Percentiles rank a stretch among this genome's conserved stretches.
phyloP scores from a whole-genome alignment of 1,140 invertebrate genomes.

The Pygmarrhopalites habei region DNA sequence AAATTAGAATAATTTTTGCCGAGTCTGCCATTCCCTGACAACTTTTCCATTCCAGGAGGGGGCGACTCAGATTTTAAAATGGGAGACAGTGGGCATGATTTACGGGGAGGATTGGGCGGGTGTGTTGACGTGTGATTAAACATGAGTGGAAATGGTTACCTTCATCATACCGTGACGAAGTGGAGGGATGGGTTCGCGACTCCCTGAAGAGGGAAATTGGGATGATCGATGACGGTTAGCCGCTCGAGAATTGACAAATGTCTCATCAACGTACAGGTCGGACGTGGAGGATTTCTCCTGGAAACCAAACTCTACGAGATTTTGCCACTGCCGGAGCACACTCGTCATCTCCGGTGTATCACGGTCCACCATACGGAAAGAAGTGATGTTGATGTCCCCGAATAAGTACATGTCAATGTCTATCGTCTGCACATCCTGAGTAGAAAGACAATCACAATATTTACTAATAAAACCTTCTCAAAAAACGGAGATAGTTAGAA shows the following conservation, averaged over 20 bases:
- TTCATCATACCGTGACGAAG: conserved; percentile 25
- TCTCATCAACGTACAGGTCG: conserved; percentile 21
- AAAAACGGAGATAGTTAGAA: too few relatives aligned
- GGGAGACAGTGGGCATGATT: too few relatives aligned
- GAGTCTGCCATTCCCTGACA: too few relatives aligned
- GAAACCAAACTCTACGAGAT: conserved; percentile 27
- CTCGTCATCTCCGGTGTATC: conserved; percentile 42
- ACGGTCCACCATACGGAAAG: conserved; percentile 54
- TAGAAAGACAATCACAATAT: not conserved
- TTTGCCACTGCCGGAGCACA: conserved; percentile 42
- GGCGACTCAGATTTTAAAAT: too few relatives aligned
- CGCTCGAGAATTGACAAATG: conserved; percentile 3
- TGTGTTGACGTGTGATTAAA: too few relatives aligned
- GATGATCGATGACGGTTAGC: not conserved
- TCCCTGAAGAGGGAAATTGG: not conserved
- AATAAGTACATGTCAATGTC: conserved; percentile 59
- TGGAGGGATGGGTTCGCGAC: conserved; percentile 14
- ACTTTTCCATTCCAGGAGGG: too few relatives aligned
- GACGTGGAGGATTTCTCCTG: conserved; percentile 14
- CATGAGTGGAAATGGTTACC: too few relatives aligned
- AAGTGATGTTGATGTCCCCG: conserved; percentile 60
- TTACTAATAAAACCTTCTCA: too few relatives aligned
- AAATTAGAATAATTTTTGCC: too few relatives aligned
- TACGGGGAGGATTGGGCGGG: too few relatives aligned
- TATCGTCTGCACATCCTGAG: conserved; percentile 55